Evolutionary conservation across 2,797 vertebrate species (phyloP).

Genomic region (Cossypha niveicapilla): DNA sequence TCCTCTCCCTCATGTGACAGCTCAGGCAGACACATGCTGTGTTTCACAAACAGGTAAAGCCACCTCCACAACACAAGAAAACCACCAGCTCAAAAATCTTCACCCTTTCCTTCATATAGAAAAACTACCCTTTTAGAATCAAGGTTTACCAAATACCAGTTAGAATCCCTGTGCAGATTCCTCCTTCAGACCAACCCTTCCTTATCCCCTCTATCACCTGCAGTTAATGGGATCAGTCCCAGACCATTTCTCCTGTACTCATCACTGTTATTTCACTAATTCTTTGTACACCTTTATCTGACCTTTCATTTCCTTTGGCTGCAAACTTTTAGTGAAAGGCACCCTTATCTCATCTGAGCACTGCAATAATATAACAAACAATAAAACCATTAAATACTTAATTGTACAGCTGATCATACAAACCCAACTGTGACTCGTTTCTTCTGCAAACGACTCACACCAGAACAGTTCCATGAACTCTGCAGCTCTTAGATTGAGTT

Average conservation of each 20-base stretch:
- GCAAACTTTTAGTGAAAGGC: neutral
- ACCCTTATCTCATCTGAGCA: neutral
- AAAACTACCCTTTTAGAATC: neutral
- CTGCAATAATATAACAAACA: neutral
- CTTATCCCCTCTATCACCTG: neutral
- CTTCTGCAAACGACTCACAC: neutral
- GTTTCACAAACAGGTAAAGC: neutral
- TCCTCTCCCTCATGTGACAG: rapidly evolving
- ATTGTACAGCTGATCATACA: neutral
- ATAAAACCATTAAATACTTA: neutral
- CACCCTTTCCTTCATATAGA: neutral
- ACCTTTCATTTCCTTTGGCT: neutral
- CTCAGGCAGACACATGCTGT: rapidly evolving
- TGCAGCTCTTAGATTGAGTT: neutral
- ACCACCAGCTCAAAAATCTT: neutral
- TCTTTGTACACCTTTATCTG: neutral
- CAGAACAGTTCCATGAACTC: neutral
- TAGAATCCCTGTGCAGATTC: neutral
- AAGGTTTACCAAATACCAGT: neutral
- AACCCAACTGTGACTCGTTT: neutral
- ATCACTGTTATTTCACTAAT: neutral
- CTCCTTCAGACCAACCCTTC: neutral
- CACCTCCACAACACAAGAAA: neutral
- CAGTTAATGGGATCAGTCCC: neutral
- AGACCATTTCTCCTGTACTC: neutral